Percentiles rank a stretch among this genome's conserved stretches.
Conservation (phyloP, 2,888 invertebrate genomes). For the Noctua comes region DNA sequence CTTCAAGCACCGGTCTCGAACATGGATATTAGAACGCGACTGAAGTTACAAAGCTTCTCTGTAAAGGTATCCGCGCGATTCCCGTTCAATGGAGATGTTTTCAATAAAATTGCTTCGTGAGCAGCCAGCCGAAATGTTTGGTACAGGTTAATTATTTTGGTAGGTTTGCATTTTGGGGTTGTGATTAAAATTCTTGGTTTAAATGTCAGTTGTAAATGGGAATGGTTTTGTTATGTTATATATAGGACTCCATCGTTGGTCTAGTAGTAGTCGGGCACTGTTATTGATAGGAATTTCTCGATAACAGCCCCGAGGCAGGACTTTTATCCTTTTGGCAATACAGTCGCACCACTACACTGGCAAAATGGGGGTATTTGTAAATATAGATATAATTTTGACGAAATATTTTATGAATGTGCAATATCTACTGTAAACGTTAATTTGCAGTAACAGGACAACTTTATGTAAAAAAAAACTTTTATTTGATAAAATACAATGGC, state of each 20-base stretch:
- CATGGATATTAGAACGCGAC: constrained; percentile 68
- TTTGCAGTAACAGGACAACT: background rate
- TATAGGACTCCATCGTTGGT: background rate
- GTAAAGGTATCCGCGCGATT: constrained; percentile 59
- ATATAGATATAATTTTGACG: no score
- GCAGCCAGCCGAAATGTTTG: constrained; percentile 23
- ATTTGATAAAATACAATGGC: background rate
- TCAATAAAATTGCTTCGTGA: constrained; percentile 61
- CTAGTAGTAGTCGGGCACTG: background rate
- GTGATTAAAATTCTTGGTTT: constrained; percentile 14
- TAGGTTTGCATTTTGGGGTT: background rate
- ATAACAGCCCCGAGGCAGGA: background rate
- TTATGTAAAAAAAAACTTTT: background rate
- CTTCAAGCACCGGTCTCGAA: constrained; percentile 60
- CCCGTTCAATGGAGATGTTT: constrained; percentile 65
- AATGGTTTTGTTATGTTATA: background rate
- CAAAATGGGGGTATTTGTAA: no score
- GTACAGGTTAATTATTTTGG: constrained; percentile 55
- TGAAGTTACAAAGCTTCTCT: constrained; percentile 65
- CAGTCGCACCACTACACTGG: background rate
- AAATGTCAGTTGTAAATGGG: background rate
- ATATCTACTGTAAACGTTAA: background rate
- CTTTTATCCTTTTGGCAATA: background rate
- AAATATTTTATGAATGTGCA: background rate
- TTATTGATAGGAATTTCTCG: background rate